These are phyloP conservation scores for Chelonus insularis DNA, from an alignment of 1,140 invertebrate species.

Conservation along the genomic window DNA sequence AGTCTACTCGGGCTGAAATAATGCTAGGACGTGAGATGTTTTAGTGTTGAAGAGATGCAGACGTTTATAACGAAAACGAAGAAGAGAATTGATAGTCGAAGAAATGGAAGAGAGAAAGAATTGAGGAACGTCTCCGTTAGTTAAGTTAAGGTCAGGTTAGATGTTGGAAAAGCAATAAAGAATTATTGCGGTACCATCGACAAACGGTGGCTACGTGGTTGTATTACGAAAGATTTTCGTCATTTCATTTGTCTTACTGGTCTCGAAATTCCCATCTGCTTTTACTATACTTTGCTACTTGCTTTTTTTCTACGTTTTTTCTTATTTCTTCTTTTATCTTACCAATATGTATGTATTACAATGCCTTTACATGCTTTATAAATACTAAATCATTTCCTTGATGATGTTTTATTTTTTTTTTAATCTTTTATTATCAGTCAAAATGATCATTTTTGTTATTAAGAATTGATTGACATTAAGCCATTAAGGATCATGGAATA, in stretches of 20 bases:
- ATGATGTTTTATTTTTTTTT: too few relatives aligned
- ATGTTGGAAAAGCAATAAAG: constrained; percentile 58
- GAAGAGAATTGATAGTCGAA: constrained; percentile 17
- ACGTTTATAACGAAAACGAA: constrained; percentile 16
- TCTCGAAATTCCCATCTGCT: constrained; percentile 21
- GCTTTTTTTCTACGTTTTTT: too few relatives aligned
- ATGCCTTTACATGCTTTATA: constrained; percentile 2
- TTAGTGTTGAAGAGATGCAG: constrained; percentile 13
- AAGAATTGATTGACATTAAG: too few relatives aligned
- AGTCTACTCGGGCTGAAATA: constrained; percentile 18
- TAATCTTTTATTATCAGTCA: too few relatives aligned
- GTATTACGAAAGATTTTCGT: constrained; percentile 50
- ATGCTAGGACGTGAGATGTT: constrained; percentile 27
- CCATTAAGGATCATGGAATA: too few relatives aligned
- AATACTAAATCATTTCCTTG: too few relatives aligned
- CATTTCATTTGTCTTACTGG: constrained; percentile 21
- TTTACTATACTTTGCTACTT: too few relatives aligned
- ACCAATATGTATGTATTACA: constrained; percentile 30
- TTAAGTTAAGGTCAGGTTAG: constrained; percentile 41
- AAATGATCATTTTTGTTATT: too few relatives aligned
- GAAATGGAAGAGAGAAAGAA: constrained; percentile 22
- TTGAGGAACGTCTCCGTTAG: constrained; percentile 26
- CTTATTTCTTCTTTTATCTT: constrained; percentile 22
- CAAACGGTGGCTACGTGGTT: constrained; percentile 60
- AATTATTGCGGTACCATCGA: constrained; percentile 62